Evolutionary conservation across 2,113 vertebrate species (phyloP).

Genomic region (Grallaria varia): DNA sequence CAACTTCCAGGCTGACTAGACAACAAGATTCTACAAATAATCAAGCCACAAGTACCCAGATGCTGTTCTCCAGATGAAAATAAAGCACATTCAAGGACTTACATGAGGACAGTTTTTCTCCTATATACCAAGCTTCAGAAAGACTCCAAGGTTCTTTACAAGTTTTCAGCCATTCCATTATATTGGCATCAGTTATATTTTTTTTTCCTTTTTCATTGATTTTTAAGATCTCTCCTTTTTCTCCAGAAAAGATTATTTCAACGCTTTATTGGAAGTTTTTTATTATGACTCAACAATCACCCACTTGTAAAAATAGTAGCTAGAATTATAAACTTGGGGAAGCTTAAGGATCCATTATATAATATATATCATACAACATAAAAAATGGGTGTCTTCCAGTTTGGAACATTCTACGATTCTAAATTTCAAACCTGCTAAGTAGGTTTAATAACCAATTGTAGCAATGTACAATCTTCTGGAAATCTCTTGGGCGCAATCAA

Average conservation of each 20-base stretch:
- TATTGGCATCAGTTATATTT: not conserved
- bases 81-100: not conserved
- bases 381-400: not conserved
- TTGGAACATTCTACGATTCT: not conserved
- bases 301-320: not conserved
- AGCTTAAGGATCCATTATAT: not conserved
- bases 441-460: not conserved
- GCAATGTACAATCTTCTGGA: not conserved
- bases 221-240: not conserved
- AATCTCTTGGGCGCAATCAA: not conserved
- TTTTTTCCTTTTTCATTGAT: not conserved
- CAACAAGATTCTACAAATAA: slow-evolving; percentile 37
- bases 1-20: not conserved
- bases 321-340: not conserved
- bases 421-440: not conserved
- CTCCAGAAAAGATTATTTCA: not conserved
- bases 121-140: not conserved
- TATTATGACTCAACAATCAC: not conserved
- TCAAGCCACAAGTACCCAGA: not conserved
- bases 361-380: not conserved
- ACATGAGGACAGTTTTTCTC: not conserved
- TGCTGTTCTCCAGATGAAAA: not conserved
- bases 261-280: not conserved
- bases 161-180: not conserved
- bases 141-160: not conserved